A percentile compares a stretch with the other conserved stretches of the same genome.
phyloP scores from a whole-genome alignment of 1,140 invertebrate genomes.

The Hylaeus anthracinus region DNA sequence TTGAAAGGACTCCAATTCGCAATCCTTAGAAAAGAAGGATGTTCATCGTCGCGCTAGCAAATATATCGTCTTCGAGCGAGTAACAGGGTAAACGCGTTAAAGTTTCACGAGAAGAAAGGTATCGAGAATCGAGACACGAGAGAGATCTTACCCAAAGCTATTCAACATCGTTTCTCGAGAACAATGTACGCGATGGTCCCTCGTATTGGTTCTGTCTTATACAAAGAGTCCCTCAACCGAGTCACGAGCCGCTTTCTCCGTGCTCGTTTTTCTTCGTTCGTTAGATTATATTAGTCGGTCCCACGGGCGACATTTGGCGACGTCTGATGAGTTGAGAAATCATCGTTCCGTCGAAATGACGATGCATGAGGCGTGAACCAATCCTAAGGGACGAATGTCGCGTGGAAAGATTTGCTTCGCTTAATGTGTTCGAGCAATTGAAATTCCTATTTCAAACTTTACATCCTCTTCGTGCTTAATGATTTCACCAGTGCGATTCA shows the following conservation, averaged over 20 bases:
- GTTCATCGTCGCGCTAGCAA: slow-evolving; percentile 36
- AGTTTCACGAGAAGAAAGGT: slow-evolving; percentile 48
- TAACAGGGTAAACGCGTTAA: slow-evolving; percentile 57
- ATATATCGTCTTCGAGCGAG: slow-evolving; percentile 12
- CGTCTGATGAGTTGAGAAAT: slow-evolving; percentile 35
- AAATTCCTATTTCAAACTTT: background rate
- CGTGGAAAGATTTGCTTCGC: background rate
- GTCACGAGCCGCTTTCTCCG: background rate
- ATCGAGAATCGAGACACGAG: slow-evolving; percentile 6
- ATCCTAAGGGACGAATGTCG: background rate
- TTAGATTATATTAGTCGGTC: slow-evolving; percentile 38
- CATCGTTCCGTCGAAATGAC: slow-evolving; percentile 3
- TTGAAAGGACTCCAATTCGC: slow-evolving; percentile 36
- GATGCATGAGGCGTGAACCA: background rate
- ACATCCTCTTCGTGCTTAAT: background rate
- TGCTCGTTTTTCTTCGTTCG: slow-evolving; percentile 47
- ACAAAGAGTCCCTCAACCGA: background rate
- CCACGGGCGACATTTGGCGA: slow-evolving; percentile 16
- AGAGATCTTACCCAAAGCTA: slow-evolving; percentile 44
- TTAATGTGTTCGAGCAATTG: too few species aligned
- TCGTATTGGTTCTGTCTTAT: background rate
- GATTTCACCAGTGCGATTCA: too few species aligned
- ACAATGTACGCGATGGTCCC: background rate
- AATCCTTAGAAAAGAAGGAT: slow-evolving; percentile 32
- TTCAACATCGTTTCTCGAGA: slow-evolving; percentile 36